phyloP scores from a whole-genome alignment of 2,797 vertebrate species.

The Cossypha heuglini region DNA sequence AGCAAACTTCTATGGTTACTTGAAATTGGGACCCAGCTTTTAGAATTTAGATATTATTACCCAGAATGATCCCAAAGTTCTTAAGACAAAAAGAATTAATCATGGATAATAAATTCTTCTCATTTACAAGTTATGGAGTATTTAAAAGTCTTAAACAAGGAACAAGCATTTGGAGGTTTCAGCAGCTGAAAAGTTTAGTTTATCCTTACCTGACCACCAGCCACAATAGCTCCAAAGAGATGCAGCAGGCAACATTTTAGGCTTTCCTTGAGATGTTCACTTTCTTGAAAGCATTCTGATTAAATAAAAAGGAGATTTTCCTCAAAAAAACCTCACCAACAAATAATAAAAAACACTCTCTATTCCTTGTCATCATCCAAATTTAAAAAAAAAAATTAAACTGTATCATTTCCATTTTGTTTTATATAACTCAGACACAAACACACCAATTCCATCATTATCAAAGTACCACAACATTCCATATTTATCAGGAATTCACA shows the following conservation, averaged over 20 bases:
- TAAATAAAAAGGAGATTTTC: conserved; percentile 10
- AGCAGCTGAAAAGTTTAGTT: neutral
- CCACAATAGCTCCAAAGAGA: conserved; percentile 93
- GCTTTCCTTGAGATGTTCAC: conserved; percentile 96
- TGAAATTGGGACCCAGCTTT: neutral
- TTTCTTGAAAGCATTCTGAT: conserved; percentile 97
- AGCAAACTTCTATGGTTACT: neutral
- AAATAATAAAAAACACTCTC: neutral
- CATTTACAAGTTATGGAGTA: neutral
- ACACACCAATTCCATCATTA: neutral
- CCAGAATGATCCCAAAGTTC: neutral
- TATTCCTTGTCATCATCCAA: neutral
- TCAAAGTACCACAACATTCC: neutral
- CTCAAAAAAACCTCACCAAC: fast-evolving
- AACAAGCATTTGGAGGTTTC: neutral
- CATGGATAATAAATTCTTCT: neutral
- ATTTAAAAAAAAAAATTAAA: fast-evolving
- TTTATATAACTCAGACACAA: neutral
- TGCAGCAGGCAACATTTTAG: conserved; percentile 95
- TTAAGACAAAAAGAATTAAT: neutral
- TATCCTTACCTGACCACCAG: conserved; percentile 89
- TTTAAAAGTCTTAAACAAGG: neutral
- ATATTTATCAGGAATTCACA: neutral
- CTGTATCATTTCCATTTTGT: neutral
- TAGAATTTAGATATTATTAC: neutral